A percentile compares a stretch with the other conserved stretches of the same genome.
Evolutionary conservation across 2,888 invertebrate species (phyloP).

Genomic region (Siphonodentalium dalli): DNA sequence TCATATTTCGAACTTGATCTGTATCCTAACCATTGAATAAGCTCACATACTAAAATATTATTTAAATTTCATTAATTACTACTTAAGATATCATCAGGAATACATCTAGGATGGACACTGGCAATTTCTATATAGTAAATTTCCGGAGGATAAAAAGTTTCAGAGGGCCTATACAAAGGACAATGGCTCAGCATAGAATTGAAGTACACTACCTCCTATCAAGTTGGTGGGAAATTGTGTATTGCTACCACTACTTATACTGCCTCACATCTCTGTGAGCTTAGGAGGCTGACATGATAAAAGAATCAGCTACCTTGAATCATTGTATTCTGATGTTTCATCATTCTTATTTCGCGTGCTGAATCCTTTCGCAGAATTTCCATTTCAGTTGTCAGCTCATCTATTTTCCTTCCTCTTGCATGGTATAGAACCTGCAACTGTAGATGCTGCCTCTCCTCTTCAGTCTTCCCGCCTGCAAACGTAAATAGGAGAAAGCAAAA

Average conservation of each 20-base stretch:
- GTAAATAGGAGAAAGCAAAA: not conserved
- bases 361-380: conserved; percentile 42
- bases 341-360: conserved; percentile 50
- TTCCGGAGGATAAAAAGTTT: too few species aligned
- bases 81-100: not conserved
- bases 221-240: too few species aligned
- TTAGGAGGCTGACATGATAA: too few species aligned
- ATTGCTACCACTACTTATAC: too few species aligned
- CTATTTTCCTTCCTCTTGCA: conserved; percentile 56
- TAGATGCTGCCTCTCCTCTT: conserved; percentile 37
- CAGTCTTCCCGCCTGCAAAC: conserved; percentile 23
- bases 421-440: conserved; percentile 60
- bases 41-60: not conserved
- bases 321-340: conserved; percentile 58
- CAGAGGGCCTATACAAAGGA: too few species aligned
- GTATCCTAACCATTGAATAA: conserved; percentile 5
- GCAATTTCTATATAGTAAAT: too few species aligned
- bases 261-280: too few species aligned
- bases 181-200: too few species aligned
- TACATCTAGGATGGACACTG: too few species aligned
- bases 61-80: too few species aligned
- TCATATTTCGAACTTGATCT: too few species aligned
- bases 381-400: conserved; percentile 50
- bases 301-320: conserved; percentile 56
- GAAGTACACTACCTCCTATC: too few species aligned